Base-by-base conservation (phyloP, 2,888 invertebrate species). In the Argyra leucocephala region DNA sequence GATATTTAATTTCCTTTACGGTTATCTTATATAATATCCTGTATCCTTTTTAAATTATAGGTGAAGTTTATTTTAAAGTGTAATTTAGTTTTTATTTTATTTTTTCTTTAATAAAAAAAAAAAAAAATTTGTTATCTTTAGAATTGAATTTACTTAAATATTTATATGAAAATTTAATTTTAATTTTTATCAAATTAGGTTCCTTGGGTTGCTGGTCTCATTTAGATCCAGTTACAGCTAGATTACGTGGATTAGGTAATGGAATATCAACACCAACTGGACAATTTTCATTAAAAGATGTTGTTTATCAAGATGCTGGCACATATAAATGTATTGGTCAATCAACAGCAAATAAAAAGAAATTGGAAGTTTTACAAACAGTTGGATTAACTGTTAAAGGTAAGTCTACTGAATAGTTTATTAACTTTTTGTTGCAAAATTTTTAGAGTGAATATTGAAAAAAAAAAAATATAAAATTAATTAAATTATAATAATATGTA, bases 251-350 rank as follows among this genome's bases (percentile, higher is more conserved):
- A 21, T 75, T 84, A 67, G 84, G 84, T 61, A 82, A 84, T 37
- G 85, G 84, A 26, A 80, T 83, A 69, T 76, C 78, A 22, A 72
- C 76, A 67, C 79, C 81, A 66, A 84, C 85, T 21, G 85, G 85
- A 62, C 85, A 86, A 69, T 83, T 89, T 68, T 82, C 84, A 48
- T 78, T 89, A 57, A 87, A 87, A 72, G 85, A 87, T 71, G 87
- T 89, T 66, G 82, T 89, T 67, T 89, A 89, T 76, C 89, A 89
- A 76, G 89, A 89, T 74, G 88, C 88, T 36, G 89, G 89, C 22
- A 87, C 87, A 72, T 89, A 89, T 76, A 83, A 88, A 70, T 90
- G 89, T 78, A 86, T 88, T 61, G 85, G 81, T 37, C 79, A 81
- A 68, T 78, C 79, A 58, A 69, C 77, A 64, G 73, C 74, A 68